Conservation (phyloP, 2,888 invertebrate species). For the Neocrepidodera transversa region DNA sequence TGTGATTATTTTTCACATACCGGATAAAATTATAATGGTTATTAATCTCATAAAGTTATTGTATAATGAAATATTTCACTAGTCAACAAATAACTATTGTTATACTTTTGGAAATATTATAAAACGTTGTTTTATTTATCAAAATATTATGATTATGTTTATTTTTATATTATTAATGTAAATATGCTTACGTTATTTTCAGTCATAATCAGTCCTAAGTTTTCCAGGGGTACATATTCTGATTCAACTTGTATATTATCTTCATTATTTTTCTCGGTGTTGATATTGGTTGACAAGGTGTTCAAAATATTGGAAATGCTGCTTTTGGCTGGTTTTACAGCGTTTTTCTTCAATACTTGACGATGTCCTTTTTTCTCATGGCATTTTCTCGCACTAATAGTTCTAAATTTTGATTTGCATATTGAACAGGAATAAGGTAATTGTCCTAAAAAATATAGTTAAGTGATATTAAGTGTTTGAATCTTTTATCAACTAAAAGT, state of each 20-base stretch:
- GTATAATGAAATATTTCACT: no score
- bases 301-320: constrained; percentile 44
- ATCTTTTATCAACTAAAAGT: no score
- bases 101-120: no score
- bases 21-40: no score
- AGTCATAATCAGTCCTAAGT: background rate
- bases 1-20: no score
- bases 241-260: background rate
- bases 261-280: background rate
- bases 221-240: constrained; percentile 4
- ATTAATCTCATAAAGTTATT: no score
- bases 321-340: constrained; percentile 30
- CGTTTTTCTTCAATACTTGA: constrained; percentile 27
- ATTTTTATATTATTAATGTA: no score
- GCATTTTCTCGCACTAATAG: constrained; percentile 70
- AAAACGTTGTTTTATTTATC: no score
- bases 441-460: constrained; percentile 36
- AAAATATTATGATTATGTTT: no score
- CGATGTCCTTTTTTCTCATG: constrained; percentile 64
- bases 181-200: constrained; percentile 4
- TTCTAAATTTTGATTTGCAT: constrained; percentile 70
- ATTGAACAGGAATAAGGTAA: constrained; percentile 57
- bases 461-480: no score
- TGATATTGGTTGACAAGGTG: constrained; percentile 36
- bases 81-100: no score